Evolutionary conservation across 2,888 invertebrate species (phyloP).

Genomic region (Coecobrya sp.): DNA sequence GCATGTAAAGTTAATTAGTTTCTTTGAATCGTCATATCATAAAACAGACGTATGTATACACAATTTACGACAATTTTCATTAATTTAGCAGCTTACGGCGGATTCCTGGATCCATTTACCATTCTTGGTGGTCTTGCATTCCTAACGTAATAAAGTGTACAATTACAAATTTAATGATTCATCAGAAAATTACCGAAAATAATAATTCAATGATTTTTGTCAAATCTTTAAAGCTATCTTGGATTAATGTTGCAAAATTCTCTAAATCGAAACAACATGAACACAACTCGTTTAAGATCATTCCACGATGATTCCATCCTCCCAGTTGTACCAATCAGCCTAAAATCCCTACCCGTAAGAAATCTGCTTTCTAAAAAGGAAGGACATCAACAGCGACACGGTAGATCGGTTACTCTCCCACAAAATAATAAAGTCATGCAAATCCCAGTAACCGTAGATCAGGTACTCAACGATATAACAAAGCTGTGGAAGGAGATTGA

Average conservation of each 20-base stretch:
- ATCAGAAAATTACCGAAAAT: background rate
- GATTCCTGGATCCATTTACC: constrained; percentile 85
- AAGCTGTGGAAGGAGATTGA: constrained; percentile 63
- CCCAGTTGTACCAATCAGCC: constrained; percentile 66
- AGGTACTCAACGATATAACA: constrained; percentile 47
- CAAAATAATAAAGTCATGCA: background rate
- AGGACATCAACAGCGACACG: background rate
- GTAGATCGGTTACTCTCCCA: background rate
- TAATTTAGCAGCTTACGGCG: constrained; percentile 67
- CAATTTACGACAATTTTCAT: background rate
- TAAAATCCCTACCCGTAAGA: background rate
- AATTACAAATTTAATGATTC: background rate
- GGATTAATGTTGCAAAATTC: constrained; percentile 85
- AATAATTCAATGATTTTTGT: background rate
- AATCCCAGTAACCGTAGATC: constrained; percentile 40
- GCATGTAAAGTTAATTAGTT: constrained; percentile 29
- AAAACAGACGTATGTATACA: background rate
- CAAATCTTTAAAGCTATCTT: constrained; percentile 71
- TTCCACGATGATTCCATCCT: background rate
- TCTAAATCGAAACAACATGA: constrained; percentile 74
- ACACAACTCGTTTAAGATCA: background rate
- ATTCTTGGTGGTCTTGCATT: constrained; percentile 86
- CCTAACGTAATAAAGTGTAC: constrained; percentile 74
- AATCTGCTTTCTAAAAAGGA: background rate
- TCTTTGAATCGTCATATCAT: background rate